A percentile compares a stretch with the other conserved stretches of the same genome.
phyloP scores from a whole-genome alignment of 1,140 invertebrate species.

The Halictus rubicundus region DNA sequence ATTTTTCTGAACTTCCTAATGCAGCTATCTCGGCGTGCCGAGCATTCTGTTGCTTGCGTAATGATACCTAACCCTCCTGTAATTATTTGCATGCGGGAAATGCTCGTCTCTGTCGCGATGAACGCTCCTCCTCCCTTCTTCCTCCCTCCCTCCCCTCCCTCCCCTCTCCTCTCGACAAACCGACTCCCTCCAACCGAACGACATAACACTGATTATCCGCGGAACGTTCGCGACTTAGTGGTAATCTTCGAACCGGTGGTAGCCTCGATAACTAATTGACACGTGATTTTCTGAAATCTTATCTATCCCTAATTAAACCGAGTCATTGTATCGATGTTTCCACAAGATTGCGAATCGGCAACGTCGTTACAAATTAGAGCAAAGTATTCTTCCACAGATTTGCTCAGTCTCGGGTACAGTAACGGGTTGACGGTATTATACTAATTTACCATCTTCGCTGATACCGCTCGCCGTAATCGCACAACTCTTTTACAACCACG shows the following conservation, averaged over 20 bases:
- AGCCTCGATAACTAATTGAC: constrained; percentile 16
- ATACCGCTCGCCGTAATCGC: too few species aligned
- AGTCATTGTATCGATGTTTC: not conserved
- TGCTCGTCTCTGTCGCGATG: not conserved
- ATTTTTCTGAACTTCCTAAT: constrained; percentile 4
- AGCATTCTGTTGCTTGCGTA: not conserved
- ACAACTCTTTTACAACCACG: too few species aligned
- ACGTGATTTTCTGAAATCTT: not conserved
- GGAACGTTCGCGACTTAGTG: not conserved
- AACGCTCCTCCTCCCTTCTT: too few species aligned
- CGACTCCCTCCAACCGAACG: too few species aligned
- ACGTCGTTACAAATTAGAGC: not conserved
- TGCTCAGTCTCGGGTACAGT: too few species aligned
- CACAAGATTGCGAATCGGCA: not conserved
- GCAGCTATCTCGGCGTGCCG: not conserved
- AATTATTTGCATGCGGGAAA: not conserved
- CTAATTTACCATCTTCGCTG: too few species aligned
- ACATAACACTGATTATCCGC: not conserved
- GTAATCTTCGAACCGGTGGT: not conserved
- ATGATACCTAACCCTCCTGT: not conserved
- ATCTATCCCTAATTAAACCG: constrained; percentile 8
- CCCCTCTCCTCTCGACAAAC: too few species aligned
- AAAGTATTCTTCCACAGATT: too few species aligned
- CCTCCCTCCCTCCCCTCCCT: too few species aligned
- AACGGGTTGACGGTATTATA: too few species aligned